These are phyloP conservation scores for Hucho hucho DNA, from an alignment of 2,113 vertebrate genomes.

Conservation along the genomic window DNA sequence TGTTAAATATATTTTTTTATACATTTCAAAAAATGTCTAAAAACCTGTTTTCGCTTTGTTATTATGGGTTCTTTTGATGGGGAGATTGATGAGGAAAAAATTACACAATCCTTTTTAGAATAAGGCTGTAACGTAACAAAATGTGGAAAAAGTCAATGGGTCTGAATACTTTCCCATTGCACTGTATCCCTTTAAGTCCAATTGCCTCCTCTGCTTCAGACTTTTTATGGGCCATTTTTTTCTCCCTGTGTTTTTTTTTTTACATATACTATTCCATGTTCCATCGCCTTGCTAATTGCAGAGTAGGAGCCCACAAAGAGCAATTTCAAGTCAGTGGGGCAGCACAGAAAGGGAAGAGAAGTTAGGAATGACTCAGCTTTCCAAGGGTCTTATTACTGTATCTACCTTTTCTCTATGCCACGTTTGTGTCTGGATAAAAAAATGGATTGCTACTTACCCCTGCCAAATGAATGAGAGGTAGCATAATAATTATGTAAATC, in stretches of 20 bases:
- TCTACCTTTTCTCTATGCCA: constrained; percentile 49
- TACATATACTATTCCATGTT: constrained; percentile 45
- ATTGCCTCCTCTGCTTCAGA: constrained; percentile 16
- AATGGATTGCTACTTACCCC: constrained; percentile 50
- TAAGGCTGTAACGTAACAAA: too few species aligned
- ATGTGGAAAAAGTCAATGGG: too few species aligned
- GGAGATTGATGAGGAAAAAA: too few species aligned
- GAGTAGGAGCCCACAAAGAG: constrained; percentile 54
- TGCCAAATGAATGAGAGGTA: constrained; percentile 58
- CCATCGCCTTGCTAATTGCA: constrained; percentile 63
- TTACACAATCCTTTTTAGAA: too few species aligned
- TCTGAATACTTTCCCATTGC: neutral
- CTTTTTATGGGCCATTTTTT: constrained; percentile 49
- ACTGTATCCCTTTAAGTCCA: constrained; percentile 49
- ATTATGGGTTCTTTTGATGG: too few species aligned
- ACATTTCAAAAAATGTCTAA: too few species aligned
- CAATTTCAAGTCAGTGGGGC: constrained; percentile 46
- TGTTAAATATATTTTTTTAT: too few species aligned
- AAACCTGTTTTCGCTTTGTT: too few species aligned
- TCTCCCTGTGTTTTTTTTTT: constrained; percentile 52
- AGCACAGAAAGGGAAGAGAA: constrained; percentile 38
- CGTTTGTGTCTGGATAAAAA: constrained; percentile 31
- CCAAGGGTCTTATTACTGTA: constrained; percentile 48
- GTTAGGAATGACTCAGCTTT: constrained; percentile 43
- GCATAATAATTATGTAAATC: constrained; percentile 42